Percentiles rank a stretch among this genome's conserved stretches.
Conservation (phyloP, 2,888 invertebrate genomes). For the Ceriagrion tenellum region DNA sequence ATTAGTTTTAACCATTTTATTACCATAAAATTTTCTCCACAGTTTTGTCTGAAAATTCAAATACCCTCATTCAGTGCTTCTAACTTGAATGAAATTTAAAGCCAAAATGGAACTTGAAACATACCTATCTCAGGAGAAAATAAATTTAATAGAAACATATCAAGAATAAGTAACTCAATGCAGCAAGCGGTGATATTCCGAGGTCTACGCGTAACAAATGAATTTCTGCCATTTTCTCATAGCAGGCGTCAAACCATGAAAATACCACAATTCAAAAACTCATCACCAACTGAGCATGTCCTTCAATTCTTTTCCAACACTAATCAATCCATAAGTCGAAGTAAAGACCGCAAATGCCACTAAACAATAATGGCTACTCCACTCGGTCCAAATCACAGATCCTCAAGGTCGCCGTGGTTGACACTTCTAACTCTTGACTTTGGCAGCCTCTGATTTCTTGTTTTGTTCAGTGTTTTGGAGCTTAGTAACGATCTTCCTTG, state of each 20-base stretch:
- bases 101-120: background rate
- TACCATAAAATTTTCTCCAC: background rate
- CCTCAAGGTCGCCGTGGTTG: background rate
- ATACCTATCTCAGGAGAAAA: background rate
- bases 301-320: background rate
- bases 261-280: background rate
- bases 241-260: background rate
- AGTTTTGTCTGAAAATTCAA: background rate
- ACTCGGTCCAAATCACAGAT: conserved; percentile 39
- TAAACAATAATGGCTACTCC: conserved; percentile 35
- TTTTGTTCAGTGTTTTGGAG: conserved; percentile 91
- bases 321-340: background rate
- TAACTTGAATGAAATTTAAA: background rate
- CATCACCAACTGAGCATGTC: background rate
- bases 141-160: background rate
- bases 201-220: background rate
- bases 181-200: background rate
- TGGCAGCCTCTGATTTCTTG: conserved; percentile 80
- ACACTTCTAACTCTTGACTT: conserved; percentile 65
- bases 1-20: conserved; percentile 12
- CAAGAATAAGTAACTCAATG: background rate
- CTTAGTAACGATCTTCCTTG: conserved; percentile 93
- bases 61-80: background rate
- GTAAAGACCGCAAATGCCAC: background rate
- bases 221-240: background rate